These are phyloP conservation scores for Mastomys coucha DNA, from an alignment of 2,113 vertebrate species.

Conservation along the genomic window DNA sequence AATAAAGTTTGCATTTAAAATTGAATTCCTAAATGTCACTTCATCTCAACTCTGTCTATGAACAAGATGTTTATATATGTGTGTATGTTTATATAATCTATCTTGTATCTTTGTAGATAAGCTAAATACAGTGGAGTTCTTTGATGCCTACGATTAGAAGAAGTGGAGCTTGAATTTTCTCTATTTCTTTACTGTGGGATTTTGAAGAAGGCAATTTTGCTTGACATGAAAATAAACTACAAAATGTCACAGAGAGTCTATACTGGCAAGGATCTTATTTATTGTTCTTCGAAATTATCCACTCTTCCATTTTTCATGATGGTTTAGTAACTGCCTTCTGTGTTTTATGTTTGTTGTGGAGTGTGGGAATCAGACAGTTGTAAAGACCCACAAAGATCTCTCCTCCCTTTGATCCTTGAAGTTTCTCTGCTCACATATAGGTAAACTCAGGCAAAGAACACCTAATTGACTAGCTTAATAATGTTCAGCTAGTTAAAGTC, in stretches of 20 bases:
- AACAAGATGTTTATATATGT: background rate
- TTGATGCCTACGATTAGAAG: background rate
- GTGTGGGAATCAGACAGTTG: background rate
- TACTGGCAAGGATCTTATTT: background rate
- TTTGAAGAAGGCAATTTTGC: constrained; percentile 25
- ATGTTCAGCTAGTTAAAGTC: background rate
- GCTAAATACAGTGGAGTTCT: background rate
- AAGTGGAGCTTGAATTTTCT: background rate
- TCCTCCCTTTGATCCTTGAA: background rate
- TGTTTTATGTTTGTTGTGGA: background rate
- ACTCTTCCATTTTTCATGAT: background rate
- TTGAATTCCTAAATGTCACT: constrained; percentile 9
- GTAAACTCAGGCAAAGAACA: background rate
- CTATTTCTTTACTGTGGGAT: background rate
- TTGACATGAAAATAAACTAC: constrained; percentile 39
- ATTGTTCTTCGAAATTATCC: background rate
- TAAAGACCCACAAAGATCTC: background rate
- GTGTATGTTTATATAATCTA: background rate
- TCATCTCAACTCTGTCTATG: background rate
- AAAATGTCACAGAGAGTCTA: background rate
- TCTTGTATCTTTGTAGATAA: background rate
- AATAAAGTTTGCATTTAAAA: constrained; percentile 15
- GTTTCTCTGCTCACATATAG: background rate
- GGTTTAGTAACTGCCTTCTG: background rate
- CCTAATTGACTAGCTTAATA: background rate